Conservation (phyloP, 2,888 invertebrate species). For the Lathronympha strigana region DNA sequence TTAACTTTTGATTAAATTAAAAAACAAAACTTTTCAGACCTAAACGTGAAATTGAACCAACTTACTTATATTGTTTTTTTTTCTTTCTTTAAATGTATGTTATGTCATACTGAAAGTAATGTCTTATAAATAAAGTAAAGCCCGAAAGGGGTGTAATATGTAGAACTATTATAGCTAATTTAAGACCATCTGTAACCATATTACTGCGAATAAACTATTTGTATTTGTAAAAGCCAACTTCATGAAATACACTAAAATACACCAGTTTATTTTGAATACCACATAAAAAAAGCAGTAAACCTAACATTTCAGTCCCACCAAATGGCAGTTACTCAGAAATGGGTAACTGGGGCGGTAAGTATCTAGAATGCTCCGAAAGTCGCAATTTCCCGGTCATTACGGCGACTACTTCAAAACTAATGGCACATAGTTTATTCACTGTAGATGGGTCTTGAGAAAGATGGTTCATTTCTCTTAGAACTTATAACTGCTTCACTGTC, state of each 20-base stretch:
- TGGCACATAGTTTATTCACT: conserved; percentile 3
- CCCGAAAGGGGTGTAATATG: too few relatives aligned
- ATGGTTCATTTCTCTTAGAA: neutral
- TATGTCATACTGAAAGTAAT: too few relatives aligned
- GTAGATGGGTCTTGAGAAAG: conserved; percentile 3
- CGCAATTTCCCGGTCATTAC: conserved; percentile 6
- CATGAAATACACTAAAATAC: neutral
- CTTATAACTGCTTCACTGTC: neutral
- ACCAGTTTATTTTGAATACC: neutral
- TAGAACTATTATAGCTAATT: too few relatives aligned
- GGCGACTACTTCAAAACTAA: conserved; percentile 4
- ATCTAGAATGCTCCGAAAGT: conserved; percentile 5
- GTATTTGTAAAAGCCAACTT: neutral
- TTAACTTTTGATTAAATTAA: too few relatives aligned
- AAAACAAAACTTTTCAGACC: too few relatives aligned
- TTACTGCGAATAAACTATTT: too few relatives aligned
- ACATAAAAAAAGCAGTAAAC: neutral
- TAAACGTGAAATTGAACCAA: too few relatives aligned
- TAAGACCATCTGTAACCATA: too few relatives aligned
- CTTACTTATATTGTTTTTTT: too few relatives aligned
- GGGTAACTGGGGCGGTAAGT: conserved; percentile 2
- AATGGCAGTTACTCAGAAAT: neutral
- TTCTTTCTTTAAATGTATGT: too few relatives aligned
- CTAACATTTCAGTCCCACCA: neutral
- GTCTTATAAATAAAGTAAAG: too few relatives aligned